Percentiles rank a stretch among this genome's conserved stretches.
Evolutionary conservation across 2,797 vertebrate genomes (phyloP).

Genomic region (Manis crassicaudata): DNA sequence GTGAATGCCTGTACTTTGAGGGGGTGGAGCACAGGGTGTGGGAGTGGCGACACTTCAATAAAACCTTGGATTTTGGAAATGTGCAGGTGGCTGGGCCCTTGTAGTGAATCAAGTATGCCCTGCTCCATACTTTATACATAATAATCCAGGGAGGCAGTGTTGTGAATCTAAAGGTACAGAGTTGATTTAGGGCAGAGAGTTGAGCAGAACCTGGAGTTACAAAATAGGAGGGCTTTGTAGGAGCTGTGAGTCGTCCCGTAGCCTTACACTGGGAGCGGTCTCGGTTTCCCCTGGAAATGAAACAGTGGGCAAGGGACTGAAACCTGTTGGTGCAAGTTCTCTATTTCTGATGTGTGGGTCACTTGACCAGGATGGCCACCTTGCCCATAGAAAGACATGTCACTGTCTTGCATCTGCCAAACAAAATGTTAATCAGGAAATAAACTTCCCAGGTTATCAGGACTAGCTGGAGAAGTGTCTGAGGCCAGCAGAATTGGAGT

Average conservation of each 20-base stretch:
- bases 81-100: neutral
- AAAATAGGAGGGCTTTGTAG: neutral
- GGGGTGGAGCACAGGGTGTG: neutral
- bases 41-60: neutral
- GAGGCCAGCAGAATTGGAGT: neutral
- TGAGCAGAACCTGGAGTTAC: neutral
- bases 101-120: neutral
- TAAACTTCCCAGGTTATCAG: neutral
- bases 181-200: neutral
- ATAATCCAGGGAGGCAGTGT: neutral
- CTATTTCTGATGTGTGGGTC: neutral
- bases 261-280: neutral
- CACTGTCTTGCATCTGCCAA: neutral
- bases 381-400: neutral
- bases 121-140: neutral
- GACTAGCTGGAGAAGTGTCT: neutral
- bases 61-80: neutral
- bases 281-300: neutral
- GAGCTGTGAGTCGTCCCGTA: neutral
- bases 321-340: neutral
- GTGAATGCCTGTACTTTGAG: neutral
- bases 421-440: slow-evolving; percentile 17
- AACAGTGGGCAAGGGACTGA: neutral
- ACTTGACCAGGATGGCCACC: neutral
- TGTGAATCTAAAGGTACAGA: neutral